A percentile compares a stretch with the other conserved stretches of the same genome.
Evolutionary conservation across 2,113 vertebrate species (phyloP).

Genomic region (Sceloporus tristichus): DNA sequence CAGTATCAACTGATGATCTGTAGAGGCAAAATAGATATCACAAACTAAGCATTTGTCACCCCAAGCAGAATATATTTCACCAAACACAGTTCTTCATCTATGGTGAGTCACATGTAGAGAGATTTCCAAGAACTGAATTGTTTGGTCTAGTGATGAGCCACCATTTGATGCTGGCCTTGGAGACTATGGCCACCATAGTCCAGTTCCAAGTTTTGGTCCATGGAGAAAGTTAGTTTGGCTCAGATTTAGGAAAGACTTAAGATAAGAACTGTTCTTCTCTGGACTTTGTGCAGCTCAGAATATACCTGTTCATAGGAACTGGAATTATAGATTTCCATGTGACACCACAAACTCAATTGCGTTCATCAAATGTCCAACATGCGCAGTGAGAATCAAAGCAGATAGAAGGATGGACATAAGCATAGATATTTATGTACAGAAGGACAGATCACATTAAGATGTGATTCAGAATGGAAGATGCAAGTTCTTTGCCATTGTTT

Average conservation of each 20-base stretch:
- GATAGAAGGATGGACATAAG: too few relatives aligned
- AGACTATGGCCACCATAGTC: not conserved
- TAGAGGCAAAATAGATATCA: too few relatives aligned
- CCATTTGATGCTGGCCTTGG: not conserved
- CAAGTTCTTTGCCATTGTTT: conserved; percentile 53
- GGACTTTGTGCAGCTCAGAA: not conserved
- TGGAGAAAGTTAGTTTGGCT: not conserved
- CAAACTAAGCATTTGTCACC: too few relatives aligned
- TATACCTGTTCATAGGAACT: not conserved
- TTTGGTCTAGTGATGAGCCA: not conserved
- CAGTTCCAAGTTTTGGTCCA: not conserved
- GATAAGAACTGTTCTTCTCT: too few relatives aligned
- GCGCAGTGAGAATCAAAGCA: not conserved
- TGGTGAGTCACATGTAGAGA: not conserved
- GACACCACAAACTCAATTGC: not conserved
- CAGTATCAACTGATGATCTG: too few relatives aligned
- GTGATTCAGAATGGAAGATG: conserved; percentile 16
- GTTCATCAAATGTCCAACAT: not conserved
- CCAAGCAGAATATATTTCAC: not conserved
- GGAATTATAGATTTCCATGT: not conserved
- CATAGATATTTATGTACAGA: too few relatives aligned
- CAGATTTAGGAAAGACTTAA: not conserved
- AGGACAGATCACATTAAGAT: not conserved
- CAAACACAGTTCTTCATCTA: not conserved
- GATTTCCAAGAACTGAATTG: not conserved